Base-by-base conservation (phyloP, 2,113 vertebrate genomes). In the Sinosuthora webbiana region DNA sequence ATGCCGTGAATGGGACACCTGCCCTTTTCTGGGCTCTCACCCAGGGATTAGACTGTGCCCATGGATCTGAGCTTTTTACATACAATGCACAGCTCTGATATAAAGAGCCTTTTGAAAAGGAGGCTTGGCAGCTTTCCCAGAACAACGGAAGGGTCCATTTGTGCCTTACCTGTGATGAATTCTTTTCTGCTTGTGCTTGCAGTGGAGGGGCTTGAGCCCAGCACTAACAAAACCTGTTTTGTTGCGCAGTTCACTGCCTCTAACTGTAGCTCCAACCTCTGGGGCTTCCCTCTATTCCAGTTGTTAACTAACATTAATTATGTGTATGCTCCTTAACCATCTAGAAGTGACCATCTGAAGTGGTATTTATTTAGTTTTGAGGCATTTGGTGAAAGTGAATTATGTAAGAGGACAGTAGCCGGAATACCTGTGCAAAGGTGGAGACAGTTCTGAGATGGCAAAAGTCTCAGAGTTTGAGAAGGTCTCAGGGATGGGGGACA, bases 101-200 rank as follows among this genome's bases (percentile, higher is more conserved):
- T 53, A 93, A 97, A 91, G 86, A 92, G 33, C n/a, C 73, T 88
- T 95, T 94, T 87, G 90, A 95, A 97, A 91, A 60, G 83, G 50
- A 93, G 52, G 28, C 56, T 93, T 96, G 96, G 96, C 94, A 5
- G 85, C 83, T 93, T 86, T 95, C 95, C 96, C 95, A 97, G 96
- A 67, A 92, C 57, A 64, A 82, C 55, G 50, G 87, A 95, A 93
- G 90, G 78, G 85, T 94, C 93, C 69, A 28, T 96, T 96, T 94
- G 80, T 95, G 86, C 89, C 87, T 93, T 91, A 88, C 87, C 89
- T 94, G 90, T 81, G 93, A 95, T 96, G 85, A 92, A 94, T 97
- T 95, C 91, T 86, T 71, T 90, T 94, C 94, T 19, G 9, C 82
- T 94, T 84, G 83, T 91, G 78, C 86, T 92, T 96, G 68, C 90